Percentiles rank a stretch among this genome's conserved stretches.
Conservation (phyloP, 1,140 invertebrate genomes). For the Sarcophaga peregrina region DNA sequence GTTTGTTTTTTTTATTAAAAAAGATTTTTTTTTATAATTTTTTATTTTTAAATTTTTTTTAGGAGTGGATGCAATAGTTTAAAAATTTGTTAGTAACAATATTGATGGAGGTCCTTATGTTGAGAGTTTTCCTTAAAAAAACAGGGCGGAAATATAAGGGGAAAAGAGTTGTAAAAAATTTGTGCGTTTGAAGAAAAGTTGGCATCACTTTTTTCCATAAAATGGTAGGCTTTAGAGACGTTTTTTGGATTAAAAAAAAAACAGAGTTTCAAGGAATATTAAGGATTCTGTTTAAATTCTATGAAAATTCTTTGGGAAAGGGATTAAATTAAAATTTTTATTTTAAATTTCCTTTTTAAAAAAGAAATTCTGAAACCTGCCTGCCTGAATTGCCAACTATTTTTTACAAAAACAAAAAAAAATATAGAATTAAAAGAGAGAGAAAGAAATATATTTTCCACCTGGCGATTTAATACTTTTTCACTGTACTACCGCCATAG, state of each 20-base stretch:
- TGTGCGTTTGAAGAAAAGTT: background rate
- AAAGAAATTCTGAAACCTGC: no score
- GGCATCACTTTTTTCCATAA: background rate
- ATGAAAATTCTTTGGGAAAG: no score
- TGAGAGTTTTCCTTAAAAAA: background rate
- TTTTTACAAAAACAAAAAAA: no score
- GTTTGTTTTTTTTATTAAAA: conserved; percentile 35
- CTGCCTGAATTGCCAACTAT: no score
- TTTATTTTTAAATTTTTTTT: conserved; percentile 7
- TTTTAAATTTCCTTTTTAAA: no score
- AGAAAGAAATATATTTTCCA: no score
- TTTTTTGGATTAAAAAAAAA: no score
- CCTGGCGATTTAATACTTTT: background rate
- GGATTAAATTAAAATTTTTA: no score
- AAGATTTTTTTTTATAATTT: conserved; percentile 36
- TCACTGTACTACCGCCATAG: conserved; percentile 11
- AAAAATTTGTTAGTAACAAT: conserved; percentile 47
- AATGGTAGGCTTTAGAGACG: no score
- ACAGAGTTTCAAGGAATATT: no score
- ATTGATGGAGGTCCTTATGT: conserved; percentile 35
- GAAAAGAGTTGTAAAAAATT: background rate
- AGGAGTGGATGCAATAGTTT: conserved; percentile 47
- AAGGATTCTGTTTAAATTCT: no score
- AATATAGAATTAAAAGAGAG: no score
- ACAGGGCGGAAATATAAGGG: background rate